Base-by-base conservation (phyloP, 2,113 vertebrate genomes). In the Albula goreensis region DNA sequence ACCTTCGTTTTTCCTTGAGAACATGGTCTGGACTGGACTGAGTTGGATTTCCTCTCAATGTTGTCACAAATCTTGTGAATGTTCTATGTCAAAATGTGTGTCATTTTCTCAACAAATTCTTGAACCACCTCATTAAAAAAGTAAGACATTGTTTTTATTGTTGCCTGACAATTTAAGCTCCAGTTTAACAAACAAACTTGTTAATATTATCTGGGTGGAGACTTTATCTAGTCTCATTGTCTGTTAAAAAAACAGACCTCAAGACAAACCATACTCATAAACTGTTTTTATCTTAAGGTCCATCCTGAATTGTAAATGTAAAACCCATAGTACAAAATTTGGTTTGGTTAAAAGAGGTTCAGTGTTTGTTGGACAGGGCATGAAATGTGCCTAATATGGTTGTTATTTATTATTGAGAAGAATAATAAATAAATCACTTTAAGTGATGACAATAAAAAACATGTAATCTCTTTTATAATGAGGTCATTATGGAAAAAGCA, bases 1-100 rank as follows among this genome's bases (percentile, higher is more conserved):
- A 50, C 80, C 80, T 81, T 81, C 5, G 80, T n/a, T 19, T 52
- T 81, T 11, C 51, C 80, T 25, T 81, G 50, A 52, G 80, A 79
- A 48, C 4, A 19, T 8, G n/a, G 31, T 78, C 13, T 50, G 8
- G 3, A 3, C 56, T 63, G 31, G 31, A 41, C 66, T n/a, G 74
- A 79, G 19, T 85, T 17, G 19, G 51, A 53, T 49, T 70, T 70
- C 6, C n/a, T 74, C 5, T 74, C 5, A 5, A 25, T 31, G 15
- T 52, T 57, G 51, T 85, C 74, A 85, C 17, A 79, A 60, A 0
- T 13, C 12, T 22, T 22, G 74, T 11, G 52, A 25, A 60, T 31
- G 74, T 57, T 41, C 48, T 12, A 79, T 57, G 57, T 31, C 41
- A 19, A 56, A 78, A 56, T 15, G 51, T 49, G 15, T 77, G 50